These are phyloP conservation scores for Leptoclinus maculatus DNA, from an alignment of 2,797 vertebrate genomes.

Conservation along the genomic window DNA sequence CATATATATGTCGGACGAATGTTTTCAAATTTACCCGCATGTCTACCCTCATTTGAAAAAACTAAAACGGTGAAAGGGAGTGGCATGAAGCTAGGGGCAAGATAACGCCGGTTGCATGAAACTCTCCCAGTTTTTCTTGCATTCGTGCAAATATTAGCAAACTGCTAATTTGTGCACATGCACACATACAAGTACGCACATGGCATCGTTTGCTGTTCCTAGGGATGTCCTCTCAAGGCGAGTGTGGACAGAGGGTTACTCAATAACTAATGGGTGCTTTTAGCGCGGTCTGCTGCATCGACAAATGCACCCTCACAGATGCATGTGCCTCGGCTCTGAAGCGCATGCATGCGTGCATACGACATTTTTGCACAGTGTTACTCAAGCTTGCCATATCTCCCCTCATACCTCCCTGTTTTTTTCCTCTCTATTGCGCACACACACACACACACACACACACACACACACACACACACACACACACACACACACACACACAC, in stretches of 20 bases:
- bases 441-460: background rate
- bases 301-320: slow-evolving; percentile 39
- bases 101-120: background rate
- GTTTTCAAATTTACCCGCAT: slow-evolving; percentile 29
- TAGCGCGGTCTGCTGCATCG: slow-evolving; percentile 60
- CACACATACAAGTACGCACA: slow-evolving; percentile 13
- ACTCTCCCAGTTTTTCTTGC: background rate
- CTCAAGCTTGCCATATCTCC: slow-evolving; percentile 33
- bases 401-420: slow-evolving; percentile 39
- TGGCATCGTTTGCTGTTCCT: slow-evolving; percentile 7
- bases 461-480: slow-evolving; percentile 6
- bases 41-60: slow-evolving; percentile 34
- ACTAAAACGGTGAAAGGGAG: slow-evolving; percentile 22
- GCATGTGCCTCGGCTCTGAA: slow-evolving; percentile 33
- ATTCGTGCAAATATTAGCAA: slow-evolving; percentile 16
- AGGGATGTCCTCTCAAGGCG: slow-evolving; percentile 21
- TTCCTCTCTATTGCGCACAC: slow-evolving; percentile 36
- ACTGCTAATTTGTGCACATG: slow-evolving; percentile 29
- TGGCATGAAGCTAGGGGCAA: slow-evolving; percentile 2
- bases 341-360: slow-evolving; percentile 33
- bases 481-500: slow-evolving; percentile 20
- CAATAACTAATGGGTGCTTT: slow-evolving; percentile 68
- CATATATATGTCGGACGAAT: slow-evolving; percentile 6
- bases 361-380: slow-evolving; percentile 45
- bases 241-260: slow-evolving; percentile 54